Conservation (phyloP, 2,888 invertebrate genomes). For the Ochropleura leucogaster region DNA sequence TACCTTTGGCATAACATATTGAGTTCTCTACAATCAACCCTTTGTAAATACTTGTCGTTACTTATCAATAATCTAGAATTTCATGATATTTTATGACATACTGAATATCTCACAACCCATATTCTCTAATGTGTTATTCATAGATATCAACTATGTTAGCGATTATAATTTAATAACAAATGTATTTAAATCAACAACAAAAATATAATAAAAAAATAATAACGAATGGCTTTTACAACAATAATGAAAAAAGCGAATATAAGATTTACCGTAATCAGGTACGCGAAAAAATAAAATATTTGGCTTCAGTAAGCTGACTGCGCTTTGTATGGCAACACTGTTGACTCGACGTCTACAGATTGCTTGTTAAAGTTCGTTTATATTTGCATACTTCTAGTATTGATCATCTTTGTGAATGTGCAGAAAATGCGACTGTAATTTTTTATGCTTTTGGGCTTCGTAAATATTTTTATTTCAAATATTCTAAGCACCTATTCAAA, state of each 20-base stretch:
- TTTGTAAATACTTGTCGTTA: slow-evolving; percentile 64
- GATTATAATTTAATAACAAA: slow-evolving; percentile 60
- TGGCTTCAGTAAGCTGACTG: slow-evolving; percentile 69
- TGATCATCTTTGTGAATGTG: neutral
- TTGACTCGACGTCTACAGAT: slow-evolving; percentile 53
- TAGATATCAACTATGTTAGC: slow-evolving; percentile 44
- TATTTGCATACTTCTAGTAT: neutral
- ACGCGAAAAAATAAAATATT: slow-evolving; percentile 66
- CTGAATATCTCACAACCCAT: slow-evolving; percentile 65
- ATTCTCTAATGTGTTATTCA: slow-evolving; percentile 36
- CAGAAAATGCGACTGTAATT: neutral
- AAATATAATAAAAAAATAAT: slow-evolving; percentile 66
- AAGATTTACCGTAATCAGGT: slow-evolving; percentile 67
- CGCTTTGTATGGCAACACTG: slow-evolving; percentile 68
- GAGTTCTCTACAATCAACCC: slow-evolving; percentile 36
- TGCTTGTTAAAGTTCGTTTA: slow-evolving; percentile 29
- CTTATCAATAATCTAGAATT: slow-evolving; percentile 55
- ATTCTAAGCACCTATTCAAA: slow-evolving; percentile 5
- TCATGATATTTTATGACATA: slow-evolving; percentile 57
- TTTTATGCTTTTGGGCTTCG: neutral
- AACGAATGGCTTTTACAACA: slow-evolving; percentile 61
- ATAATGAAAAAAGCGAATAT: slow-evolving; percentile 61
- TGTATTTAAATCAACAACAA: slow-evolving; percentile 62
- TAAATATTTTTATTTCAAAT: slow-evolving; percentile 19
- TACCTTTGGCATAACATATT: slow-evolving; percentile 65